Evolutionary conservation across 2,113 vertebrate genomes (phyloP), one percentile per base, ranked within the genome.

Genomic region (Apteryx owenii): DNA sequence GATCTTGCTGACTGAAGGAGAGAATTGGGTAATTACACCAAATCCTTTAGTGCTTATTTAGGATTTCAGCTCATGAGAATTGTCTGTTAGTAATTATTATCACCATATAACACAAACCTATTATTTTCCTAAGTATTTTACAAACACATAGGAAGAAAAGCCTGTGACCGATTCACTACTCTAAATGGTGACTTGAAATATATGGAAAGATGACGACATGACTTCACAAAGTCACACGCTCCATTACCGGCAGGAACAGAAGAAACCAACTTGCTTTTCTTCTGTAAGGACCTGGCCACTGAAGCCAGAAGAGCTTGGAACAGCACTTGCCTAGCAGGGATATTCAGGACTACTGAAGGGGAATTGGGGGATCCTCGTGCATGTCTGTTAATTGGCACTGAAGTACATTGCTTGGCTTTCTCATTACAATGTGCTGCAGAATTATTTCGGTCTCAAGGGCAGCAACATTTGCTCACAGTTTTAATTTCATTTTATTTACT

Each of bases 401-500:
- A 71, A 69, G 2, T 25, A 14, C 28, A 42, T 38, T 48, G 16
- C 31, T 78, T 33, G 5, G 10, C 31, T 83, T 75, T 69, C 42
- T 53, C 8, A 0, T 14, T 51, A 14, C 1, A 2, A 3, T 11
- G 23, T 12, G n/a, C 33, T 53, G 69, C 28, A 9, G 61, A 64
- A 44, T 33, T 40, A 48, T 29, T 85, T 54, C 36, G 21, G 23
- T 80, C 53, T 50, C 89, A 28, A 88, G 36, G n/a, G 88, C 26
- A 56, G 48, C 26, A 70, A 81, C 42, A 50, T 90, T 79, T 70
- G 16, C 29, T 77, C 58, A 38, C 12, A 14, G 12, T 44, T 95
- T 94, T 62, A 89, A 85, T 95, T 91, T 88, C 9, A 72, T 77
- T 90, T 97, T 85, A 76, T 91, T 82, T 93, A 17, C 33, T 89